A percentile compares a stretch with the other conserved stretches of the same genome.
Conservation (phyloP, 30 jellyfish, hydroid and myxozoan species). For the Aurelia sp. region DNA sequence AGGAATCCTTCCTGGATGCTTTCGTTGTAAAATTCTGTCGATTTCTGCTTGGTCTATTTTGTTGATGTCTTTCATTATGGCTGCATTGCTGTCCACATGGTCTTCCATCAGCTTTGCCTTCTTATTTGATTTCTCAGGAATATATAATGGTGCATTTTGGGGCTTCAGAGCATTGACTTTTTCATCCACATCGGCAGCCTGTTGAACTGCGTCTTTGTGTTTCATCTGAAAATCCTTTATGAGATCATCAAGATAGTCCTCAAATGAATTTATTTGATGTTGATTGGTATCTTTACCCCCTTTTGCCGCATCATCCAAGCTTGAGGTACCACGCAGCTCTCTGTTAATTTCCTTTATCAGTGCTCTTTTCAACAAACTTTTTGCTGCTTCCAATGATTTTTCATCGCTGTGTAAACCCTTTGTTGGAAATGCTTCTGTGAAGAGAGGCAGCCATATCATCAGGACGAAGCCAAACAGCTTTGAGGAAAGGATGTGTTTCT, state of each 20-base stretch:
- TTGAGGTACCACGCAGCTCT: conserved; percentile 6
- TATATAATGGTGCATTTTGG: not conserved
- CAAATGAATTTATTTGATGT: too few species aligned
- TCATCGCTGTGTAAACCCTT: not conserved
- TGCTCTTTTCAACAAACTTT: conserved; percentile 17
- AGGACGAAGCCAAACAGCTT: too few species aligned
- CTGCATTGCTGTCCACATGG: too few species aligned
- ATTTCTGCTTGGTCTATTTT: not conserved
- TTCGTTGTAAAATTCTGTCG: not conserved
- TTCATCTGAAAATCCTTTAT: too few species aligned
- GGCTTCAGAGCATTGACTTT: not conserved
- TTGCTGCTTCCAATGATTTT: conserved; percentile 1
- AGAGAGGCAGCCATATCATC: not conserved
- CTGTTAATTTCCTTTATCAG: conserved; percentile 27
- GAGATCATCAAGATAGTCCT: too few species aligned
- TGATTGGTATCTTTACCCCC: too few species aligned
- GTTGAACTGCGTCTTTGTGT: too few species aligned
- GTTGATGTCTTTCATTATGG: not conserved
- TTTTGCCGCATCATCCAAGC: too few species aligned
- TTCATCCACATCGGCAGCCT: too few species aligned
- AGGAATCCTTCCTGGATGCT: not conserved
- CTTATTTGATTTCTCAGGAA: not conserved
- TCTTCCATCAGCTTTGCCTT: too few species aligned
- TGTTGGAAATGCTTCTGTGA: not conserved
- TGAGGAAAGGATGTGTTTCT: too few species aligned